These are phyloP conservation scores for Alligator sinensis DNA, from an alignment of 2,113 vertebrate species.

Conservation along the genomic window DNA sequence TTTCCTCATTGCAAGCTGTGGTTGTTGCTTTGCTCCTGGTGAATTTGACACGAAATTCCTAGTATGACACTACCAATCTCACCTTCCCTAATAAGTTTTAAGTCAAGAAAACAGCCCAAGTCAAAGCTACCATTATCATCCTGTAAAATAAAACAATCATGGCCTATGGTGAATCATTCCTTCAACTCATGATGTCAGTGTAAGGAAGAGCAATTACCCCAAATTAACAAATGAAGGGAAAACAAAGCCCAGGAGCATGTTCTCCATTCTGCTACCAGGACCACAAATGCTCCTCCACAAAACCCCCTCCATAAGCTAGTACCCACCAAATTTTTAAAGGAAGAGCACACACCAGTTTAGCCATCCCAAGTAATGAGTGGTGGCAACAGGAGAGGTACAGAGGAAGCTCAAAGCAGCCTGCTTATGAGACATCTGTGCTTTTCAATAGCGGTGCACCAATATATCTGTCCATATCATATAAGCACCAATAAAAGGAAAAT, in stretches of 20 bases:
- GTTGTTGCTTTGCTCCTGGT: constrained; percentile 2
- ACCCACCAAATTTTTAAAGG: neutral
- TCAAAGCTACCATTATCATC: neutral
- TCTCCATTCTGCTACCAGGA: constrained; percentile 7
- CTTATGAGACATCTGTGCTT: neutral
- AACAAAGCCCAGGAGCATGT: neutral
- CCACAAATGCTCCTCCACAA: neutral
- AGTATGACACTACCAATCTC: neutral
- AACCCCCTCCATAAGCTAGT: neutral
- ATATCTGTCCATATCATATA: neutral
- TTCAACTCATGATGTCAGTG: fast-evolving
- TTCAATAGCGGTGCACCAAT: constrained; percentile 14
- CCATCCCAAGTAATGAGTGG: neutral
- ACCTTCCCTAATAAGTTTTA: neutral
- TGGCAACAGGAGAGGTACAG: neutral
- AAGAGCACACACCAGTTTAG: constrained; percentile 11
- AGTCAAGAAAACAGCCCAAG: constrained; percentile 24
- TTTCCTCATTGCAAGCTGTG: neutral
- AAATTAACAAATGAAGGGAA: constrained; percentile 8
- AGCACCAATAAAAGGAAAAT: no score
- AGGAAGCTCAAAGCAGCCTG: neutral
- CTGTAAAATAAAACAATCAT: constrained; percentile 19
- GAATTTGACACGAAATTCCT: constrained; percentile 17
- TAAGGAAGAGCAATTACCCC: constrained; percentile 10
- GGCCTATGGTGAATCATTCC: neutral